phyloP scores from a whole-genome alignment of 2,888 invertebrate species.

The Formica aserva region DNA sequence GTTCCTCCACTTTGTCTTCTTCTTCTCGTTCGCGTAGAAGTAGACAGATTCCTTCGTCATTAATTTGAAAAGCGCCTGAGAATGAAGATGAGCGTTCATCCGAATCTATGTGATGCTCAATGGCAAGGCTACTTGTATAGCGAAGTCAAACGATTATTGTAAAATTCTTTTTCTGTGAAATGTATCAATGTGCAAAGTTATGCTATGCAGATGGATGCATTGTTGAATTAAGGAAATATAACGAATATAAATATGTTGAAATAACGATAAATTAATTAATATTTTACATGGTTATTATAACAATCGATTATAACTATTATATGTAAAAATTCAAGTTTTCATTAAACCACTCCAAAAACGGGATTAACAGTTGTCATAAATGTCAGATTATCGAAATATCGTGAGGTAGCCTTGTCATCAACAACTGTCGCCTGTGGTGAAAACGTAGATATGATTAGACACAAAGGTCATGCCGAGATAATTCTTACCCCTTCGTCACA shows the following conservation, averaged over 20 bases:
- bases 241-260: neutral
- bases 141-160: constrained; percentile 2
- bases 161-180: neutral
- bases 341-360: neutral
- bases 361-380: neutral
- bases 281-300: neutral
- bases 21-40: constrained; percentile 62
- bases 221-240: neutral
- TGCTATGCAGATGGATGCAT: neutral
- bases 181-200: neutral
- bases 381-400: neutral
- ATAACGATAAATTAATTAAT: constrained; percentile 3
- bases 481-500: constrained; percentile 68
- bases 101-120: constrained; percentile 81
- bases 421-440: constrained; percentile 33
- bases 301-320: neutral
- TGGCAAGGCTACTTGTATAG: constrained; percentile 73
- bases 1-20: constrained; percentile 64
- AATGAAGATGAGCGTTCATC: constrained; percentile 77
- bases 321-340: neutral
- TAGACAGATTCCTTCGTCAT: constrained; percentile 63
- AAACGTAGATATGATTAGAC: constrained; percentile 50
- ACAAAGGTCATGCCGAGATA: constrained; percentile 48
- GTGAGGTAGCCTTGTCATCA: constrained; percentile 67
- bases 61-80: constrained; percentile 61